These are phyloP conservation scores for Elephas maximus DNA, from an alignment of 2,113 vertebrate species.

Conservation along the genomic window DNA sequence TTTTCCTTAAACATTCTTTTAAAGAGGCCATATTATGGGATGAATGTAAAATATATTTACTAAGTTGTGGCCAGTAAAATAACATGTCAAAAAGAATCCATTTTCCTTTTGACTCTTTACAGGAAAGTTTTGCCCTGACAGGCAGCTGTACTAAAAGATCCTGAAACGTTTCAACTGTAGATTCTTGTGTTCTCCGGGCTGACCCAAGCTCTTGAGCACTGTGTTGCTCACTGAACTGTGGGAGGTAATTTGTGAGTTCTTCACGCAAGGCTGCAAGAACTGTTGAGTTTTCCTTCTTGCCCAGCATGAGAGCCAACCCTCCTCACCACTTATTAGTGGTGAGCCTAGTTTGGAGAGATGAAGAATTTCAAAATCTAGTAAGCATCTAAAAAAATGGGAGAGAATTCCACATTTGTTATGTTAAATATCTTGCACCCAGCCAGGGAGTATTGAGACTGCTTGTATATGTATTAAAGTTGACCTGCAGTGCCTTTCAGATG, in stretches of 20 bases:
- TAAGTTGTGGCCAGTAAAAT: not conserved
- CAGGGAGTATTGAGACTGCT: not conserved
- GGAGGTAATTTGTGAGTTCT: not conserved
- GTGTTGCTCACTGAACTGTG: not conserved
- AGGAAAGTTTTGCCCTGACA: not conserved
- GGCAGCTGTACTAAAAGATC: not conserved
- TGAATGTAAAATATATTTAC: not conserved
- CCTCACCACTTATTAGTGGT: not conserved
- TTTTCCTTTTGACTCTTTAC: not conserved
- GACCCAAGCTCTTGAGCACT: not conserved
- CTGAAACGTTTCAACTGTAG: not conserved
- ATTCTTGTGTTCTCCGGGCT: not conserved
- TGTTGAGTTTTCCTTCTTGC: not conserved
- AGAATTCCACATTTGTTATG: constrained; percentile 19
- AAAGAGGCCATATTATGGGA: not conserved
- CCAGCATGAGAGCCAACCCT: not conserved
- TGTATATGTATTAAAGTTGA: not conserved
- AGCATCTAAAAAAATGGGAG: not conserved
- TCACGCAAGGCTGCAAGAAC: not conserved
- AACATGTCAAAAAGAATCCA: not conserved
- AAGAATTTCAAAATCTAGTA: constrained; percentile 37
- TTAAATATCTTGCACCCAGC: constrained; percentile 17
- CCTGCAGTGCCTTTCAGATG: not conserved
- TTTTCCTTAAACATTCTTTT: not conserved
- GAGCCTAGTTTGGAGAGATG: not conserved